A percentile compares a stretch with the other conserved stretches of the same genome.
Evolutionary conservation across 2,113 vertebrate species (phyloP).

Genomic region (Brachypodius melanocephalos): DNA sequence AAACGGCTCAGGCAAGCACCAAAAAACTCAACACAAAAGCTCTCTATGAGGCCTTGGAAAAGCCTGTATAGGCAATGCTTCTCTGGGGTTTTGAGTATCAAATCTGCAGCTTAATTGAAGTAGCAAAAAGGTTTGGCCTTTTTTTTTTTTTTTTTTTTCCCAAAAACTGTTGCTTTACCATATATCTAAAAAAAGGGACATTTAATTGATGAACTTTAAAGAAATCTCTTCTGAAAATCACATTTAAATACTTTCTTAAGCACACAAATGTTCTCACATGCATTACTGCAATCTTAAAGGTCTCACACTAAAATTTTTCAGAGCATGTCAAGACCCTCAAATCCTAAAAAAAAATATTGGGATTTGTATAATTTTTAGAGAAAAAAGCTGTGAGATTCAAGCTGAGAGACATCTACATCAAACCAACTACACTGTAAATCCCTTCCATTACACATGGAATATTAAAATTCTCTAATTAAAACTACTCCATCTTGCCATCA

Average conservation of each 20-base stretch:
- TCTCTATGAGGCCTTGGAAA: neutral
- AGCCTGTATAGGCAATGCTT: neutral
- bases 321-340: neutral
- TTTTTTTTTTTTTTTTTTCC: neutral
- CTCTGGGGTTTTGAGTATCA: neutral
- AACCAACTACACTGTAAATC: neutral
- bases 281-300: neutral
- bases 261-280: neutral
- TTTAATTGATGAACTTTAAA: neutral
- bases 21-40: neutral
- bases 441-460: neutral
- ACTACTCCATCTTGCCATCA: neutral
- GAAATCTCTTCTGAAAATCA: neutral
- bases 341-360: neutral
- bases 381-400: neutral
- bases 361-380: neutral
- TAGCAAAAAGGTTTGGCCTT: neutral
- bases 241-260: neutral
- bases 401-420: neutral
- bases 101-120: neutral
- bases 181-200: neutral
- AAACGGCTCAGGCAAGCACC: neutral
- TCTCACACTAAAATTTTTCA: neutral
- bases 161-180: neutral
- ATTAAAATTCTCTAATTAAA: neutral